phyloP scores from a whole-genome alignment of 2,797 vertebrate species.

The Petrocephalus schoutedeni region DNA sequence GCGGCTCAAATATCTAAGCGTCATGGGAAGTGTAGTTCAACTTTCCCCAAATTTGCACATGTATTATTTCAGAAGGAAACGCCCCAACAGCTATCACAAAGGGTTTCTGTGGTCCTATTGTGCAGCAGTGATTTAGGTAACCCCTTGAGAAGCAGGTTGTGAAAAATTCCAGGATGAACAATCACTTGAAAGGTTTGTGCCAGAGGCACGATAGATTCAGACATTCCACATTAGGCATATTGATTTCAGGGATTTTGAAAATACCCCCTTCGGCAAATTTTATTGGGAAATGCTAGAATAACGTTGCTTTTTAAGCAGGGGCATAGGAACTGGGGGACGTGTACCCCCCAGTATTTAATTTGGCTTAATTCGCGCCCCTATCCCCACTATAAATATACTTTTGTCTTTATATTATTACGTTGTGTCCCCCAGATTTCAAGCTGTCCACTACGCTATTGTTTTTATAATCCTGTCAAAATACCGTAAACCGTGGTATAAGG shows the following conservation, averaged over 20 bases:
- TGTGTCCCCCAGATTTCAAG: background rate
- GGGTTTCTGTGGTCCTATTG: background rate
- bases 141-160: background rate
- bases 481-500: background rate
- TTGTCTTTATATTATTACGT: background rate
- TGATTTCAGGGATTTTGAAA: background rate
- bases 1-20: background rate
- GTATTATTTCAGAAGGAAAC: constrained; percentile 3
- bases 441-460: background rate
- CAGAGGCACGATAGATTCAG: background rate
- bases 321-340: background rate
- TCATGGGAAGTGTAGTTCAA: constrained; percentile 49
- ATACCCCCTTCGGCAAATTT: background rate
- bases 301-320: background rate
- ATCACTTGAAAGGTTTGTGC: background rate
- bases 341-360: background rate
- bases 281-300: background rate
- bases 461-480: background rate
- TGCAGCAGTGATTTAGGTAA: background rate
- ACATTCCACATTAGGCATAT: background rate
- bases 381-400: background rate
- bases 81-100: background rate
- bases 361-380: background rate
- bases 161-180: background rate
- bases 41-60: background rate